Conservation (phyloP, 2,888 invertebrate species). For the Hyposoter dolosus region DNA sequence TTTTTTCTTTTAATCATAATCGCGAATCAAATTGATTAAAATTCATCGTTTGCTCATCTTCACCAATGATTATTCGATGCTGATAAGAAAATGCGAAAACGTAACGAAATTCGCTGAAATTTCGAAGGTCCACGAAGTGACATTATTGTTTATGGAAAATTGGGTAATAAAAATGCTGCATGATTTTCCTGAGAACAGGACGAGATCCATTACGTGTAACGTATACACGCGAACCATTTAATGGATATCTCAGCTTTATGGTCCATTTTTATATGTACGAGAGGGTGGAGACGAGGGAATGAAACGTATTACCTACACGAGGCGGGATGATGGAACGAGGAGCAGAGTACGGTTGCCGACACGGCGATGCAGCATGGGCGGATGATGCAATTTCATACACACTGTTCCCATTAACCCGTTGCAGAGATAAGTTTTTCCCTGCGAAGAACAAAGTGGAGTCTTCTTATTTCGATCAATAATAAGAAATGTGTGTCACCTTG, state of each 20-base stretch:
- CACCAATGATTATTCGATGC: neutral
- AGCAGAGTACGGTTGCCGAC: conserved; percentile 7
- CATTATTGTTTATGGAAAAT: conserved; percentile 16
- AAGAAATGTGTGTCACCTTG: conserved; percentile 8
- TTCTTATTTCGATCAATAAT: conserved; percentile 25
- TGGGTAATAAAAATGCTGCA: neutral
- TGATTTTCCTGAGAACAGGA: conserved; percentile 20
- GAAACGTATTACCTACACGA: conserved; percentile 29
- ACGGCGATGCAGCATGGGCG: neutral
- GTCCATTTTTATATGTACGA: conserved; percentile 28
- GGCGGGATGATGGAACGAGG: conserved; percentile 17
- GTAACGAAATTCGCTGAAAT: neutral
- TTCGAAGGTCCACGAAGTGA: neutral
- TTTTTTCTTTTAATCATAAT: too few species aligned
- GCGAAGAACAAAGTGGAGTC: neutral
- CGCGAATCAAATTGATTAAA: neutral
- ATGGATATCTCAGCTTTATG: conserved; percentile 77
- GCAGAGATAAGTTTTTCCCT: conserved; percentile 8
- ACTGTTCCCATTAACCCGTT: conserved; percentile 35
- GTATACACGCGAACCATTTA: conserved; percentile 72
- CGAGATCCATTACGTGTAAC: conserved; percentile 69
- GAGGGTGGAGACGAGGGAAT: neutral
- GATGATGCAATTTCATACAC: conserved; percentile 35
- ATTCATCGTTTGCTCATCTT: neutral
- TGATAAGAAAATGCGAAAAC: too few species aligned